Evolutionary conservation across 2,888 invertebrate species (phyloP), one percentile per base, ranked within the genome.

Genomic region (Merodon equestris): DNA sequence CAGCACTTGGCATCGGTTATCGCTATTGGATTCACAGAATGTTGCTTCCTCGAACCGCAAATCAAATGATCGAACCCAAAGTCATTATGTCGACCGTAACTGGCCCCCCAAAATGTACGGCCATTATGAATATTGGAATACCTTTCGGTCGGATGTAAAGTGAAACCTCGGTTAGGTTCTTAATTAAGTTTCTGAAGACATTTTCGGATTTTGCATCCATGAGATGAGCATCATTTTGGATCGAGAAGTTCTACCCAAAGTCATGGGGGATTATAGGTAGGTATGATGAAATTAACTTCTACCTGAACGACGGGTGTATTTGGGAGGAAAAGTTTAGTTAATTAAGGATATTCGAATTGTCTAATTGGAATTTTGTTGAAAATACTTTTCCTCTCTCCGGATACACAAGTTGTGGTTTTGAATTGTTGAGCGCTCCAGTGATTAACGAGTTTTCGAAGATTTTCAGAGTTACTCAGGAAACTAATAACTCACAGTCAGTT

Each of bases 151-250:
- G 27, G 7, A 27, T 4, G 7, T 27, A 27, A 27, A 27, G 27
- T 27, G 27, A 27, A 67, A 42, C 45, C 13, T 14, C 13, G 60
- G 13, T 44, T 27, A 67, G 51, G 53, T 47, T 72, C 72, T 77
- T 72, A 77, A 77, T 77, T 73, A 72, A 77, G 67, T 63, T 77
- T 68, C 13, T 40, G 9, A 10, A 13, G 27, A 68, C 48, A 64
- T 58, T 68, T 58, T 63, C n/a, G 1, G 51, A 68, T 68, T 77
- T 61, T 47, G 42, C 48, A 61, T 67, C 51, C 13, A 7, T 7
- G 2, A 27, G 2, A 4, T 7, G 27, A 27, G 27, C 7, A 27
- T 27, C 27, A 2, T 27, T 7, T 4, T 7, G 27, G 7, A 27
- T 27, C 27, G 27, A 27, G 7, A 58, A 67, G 34, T n/a, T n/a